Evolutionary conservation across 2,797 vertebrate species (phyloP), one percentile per base, ranked within the genome.

Genomic region (Ficedula albicollis): DNA sequence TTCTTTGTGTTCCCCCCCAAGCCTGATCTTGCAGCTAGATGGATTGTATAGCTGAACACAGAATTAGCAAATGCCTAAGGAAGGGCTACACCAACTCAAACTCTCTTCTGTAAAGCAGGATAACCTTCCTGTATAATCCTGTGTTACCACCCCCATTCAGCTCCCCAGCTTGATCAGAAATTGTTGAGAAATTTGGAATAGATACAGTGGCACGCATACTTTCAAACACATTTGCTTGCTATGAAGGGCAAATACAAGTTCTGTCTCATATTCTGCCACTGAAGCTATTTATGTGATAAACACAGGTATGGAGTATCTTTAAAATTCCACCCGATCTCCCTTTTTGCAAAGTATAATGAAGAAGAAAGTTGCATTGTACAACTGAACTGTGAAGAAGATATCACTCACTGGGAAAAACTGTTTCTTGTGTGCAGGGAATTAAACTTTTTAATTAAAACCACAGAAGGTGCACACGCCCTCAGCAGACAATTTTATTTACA

Each of bases 381-480:
- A 46, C 46, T 46, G 15, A 58, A 25, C 2, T 43, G 17, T 19
- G 38, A 20, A 21, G 68, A 84, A 72, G n/a, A 13, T 5, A 48
- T 0, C 2, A 29, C 46, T 34, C 72, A 29, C 4, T 59, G 15
- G 58, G 16, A 60, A 67, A 59, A 78, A 2, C 10, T 68, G 17
- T 32, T 63, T 41, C 13, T 23, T 27, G 25, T 2, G 5, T 5
- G 3, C 32, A 74, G 15, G 15, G 15, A 59, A 29, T n/a, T n/a
- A n/a, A n/a, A n/a, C n/a, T n/a, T n/a, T n/a, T 73, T 49, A 58
- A 10, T 59, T 43, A 59, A 39, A 64, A 49, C 18, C n/a, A 41
- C 1, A 0, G 51, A 34, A 48, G 10, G 16, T 0, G 4, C 30
- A 5, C 6, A 26, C 3, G 6, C 6, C 16, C 26, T 52, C 30